phyloP scores from a whole-genome alignment of 2,888 invertebrate genomes.

The Charanyca ferruginea region DNA sequence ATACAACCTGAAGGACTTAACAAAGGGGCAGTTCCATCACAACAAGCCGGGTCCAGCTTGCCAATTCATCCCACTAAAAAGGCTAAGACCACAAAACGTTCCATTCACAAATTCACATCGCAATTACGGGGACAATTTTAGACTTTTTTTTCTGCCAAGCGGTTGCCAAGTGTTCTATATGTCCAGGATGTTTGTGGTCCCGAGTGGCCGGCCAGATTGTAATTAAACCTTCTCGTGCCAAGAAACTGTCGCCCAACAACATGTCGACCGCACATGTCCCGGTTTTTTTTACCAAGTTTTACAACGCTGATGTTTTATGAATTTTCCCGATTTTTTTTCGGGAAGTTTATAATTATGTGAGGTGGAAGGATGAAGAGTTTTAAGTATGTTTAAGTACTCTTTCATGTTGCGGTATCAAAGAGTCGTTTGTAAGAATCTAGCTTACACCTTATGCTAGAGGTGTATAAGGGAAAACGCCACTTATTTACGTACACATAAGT shows the following conservation, averaged over 20 bases:
- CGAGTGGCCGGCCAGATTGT: constrained; percentile 64
- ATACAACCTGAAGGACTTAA: constrained; percentile 8
- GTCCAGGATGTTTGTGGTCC: constrained; percentile 67
- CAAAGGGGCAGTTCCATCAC: constrained; percentile 26
- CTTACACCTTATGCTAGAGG: neutral
- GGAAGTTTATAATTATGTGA: constrained; percentile 30
- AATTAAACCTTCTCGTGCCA: constrained; percentile 69
- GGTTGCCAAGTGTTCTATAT: constrained; percentile 65
- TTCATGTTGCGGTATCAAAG: constrained; percentile 33
- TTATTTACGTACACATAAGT: neutral
- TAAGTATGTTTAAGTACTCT: constrained; percentile 15
- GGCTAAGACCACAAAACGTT: constrained; percentile 54
- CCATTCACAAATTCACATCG: constrained; percentile 70
- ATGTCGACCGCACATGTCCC: constrained; percentile 63
- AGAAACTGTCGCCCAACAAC: constrained; percentile 67
- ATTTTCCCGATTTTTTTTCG: constrained; percentile 6
- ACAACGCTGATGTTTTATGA: constrained; percentile 49
- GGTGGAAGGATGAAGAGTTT: neutral
- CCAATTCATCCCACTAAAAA: constrained; percentile 56
- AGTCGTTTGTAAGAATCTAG: constrained; percentile 23
- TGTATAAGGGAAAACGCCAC: neutral
- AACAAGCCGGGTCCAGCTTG: constrained; percentile 23
- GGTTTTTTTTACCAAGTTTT: constrained; percentile 49
- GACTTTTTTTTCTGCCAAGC: constrained; percentile 59
- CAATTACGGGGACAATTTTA: constrained; percentile 67